phyloP scores from a whole-genome alignment of 2,888 invertebrate species.

The Halocaridina rubra region DNA sequence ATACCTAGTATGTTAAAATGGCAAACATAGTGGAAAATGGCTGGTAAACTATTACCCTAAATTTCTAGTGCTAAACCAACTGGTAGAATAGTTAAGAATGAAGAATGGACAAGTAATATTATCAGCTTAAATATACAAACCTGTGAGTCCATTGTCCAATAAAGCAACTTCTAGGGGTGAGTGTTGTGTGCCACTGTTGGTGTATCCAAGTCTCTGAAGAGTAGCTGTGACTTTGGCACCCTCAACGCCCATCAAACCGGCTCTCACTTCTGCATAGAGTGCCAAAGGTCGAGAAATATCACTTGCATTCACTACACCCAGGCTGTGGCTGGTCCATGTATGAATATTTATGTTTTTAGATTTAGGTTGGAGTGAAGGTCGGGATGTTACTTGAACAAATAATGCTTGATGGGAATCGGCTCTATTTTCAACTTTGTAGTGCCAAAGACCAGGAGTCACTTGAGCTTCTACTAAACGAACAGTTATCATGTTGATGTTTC shows the following conservation, averaged over 20 bases:
- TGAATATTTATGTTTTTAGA: constrained; percentile 68
- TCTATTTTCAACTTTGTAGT: constrained; percentile 73
- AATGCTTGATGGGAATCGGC: constrained; percentile 75
- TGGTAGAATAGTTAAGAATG: no score
- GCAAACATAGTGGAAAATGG: no score
- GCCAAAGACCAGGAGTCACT: constrained; percentile 72
- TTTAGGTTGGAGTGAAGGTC: constrained; percentile 70
- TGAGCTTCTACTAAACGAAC: constrained; percentile 52
- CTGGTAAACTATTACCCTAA: no score
- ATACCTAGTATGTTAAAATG: no score
- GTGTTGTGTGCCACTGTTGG: constrained; percentile 64
- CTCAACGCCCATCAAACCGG: constrained; percentile 73
- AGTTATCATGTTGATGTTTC: constrained; percentile 62
- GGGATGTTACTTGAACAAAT: constrained; percentile 75
- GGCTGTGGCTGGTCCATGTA: constrained; percentile 70
- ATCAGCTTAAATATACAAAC: no score
- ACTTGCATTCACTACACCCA: constrained; percentile 66
- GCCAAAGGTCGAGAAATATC: constrained; percentile 69
- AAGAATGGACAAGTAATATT: no score
- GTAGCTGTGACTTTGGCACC: constrained; percentile 74
- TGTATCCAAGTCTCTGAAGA: constrained; percentile 67
- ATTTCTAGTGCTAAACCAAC: no score
- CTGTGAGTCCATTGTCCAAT: constrained; percentile 74
- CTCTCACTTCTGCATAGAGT: constrained; percentile 72
- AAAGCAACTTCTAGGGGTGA: constrained; percentile 69